A percentile compares a stretch with the other conserved stretches of the same genome.
phyloP scores from a whole-genome alignment of 1,140 invertebrate genomes.

The Brachionus calyciflorus region DNA sequence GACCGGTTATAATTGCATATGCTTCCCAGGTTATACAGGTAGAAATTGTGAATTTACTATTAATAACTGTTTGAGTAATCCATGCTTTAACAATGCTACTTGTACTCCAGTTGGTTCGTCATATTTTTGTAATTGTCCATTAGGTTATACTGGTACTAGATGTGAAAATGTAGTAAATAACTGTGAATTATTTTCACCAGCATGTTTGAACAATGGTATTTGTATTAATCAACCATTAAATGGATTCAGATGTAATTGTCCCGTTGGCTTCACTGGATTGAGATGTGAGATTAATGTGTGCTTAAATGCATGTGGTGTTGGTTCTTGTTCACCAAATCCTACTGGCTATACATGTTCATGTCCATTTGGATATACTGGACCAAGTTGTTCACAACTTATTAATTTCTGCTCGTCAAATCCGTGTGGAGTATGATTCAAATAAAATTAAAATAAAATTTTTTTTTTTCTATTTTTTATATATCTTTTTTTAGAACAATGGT shows the following conservation, averaged over 20 bases:
- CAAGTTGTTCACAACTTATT: conserved; percentile 70
- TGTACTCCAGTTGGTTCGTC: neutral
- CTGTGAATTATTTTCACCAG: conserved; percentile 54
- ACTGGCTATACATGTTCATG: conserved; percentile 69
- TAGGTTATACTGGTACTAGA: conserved; percentile 35
- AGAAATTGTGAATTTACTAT: conserved; percentile 52
- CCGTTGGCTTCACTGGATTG: neutral
- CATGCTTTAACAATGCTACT: conserved; percentile 47
- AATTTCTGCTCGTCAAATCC: conserved; percentile 81
- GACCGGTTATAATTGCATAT: conserved; percentile 50
- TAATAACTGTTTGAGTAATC: conserved; percentile 51
- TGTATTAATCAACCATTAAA: conserved; percentile 70
- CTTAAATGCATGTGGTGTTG: conserved; percentile 35
- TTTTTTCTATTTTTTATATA: neutral
- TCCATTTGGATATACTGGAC: conserved; percentile 65
- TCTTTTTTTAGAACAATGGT: conserved; percentile 1
- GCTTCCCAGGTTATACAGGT: conserved; percentile 52
- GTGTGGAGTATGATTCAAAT: neutral
- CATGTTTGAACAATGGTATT: conserved; percentile 75
- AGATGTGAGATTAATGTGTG: conserved; percentile 47
- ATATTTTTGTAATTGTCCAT: conserved; percentile 37
- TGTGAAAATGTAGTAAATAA: conserved; percentile 43
- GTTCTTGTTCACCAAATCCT: conserved; percentile 43
- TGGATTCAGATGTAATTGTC: conserved; percentile 70
- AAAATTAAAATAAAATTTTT: neutral